Evolutionary conservation across 2,113 vertebrate species (phyloP), one percentile per base, ranked within the genome.

Genomic region (Tachysurus fulvidraco): DNA sequence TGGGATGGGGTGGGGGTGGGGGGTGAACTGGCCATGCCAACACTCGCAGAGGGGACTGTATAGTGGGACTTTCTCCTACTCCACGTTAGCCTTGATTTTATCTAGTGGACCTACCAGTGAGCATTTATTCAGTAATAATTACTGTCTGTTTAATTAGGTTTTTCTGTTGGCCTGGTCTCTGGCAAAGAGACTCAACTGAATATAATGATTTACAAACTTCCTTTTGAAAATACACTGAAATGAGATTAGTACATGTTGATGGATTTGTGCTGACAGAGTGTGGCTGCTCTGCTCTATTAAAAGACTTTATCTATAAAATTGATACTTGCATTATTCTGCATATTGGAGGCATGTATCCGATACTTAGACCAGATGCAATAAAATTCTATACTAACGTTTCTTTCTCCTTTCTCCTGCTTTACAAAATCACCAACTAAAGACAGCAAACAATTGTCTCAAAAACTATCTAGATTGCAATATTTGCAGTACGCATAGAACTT

Each of bases 191-290:
- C 77, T 86, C 84, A 74, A 30, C 30, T 71, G 73, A 86, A 77
- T 77, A 25, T 54, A 62, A 88, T 83, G 77, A 83, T 86, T 88
- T 84, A 89, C 65, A 65, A 28, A 57, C 14, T 74, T 88, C 89
- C 74, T 86, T 19, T 21, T 55, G 74, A 57, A 86, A 87, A 77
- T 54, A 50, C 78, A 69, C 36, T 19, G 9, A 74, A 84, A 89
- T 36, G 23, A 76, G 12, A 87, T 82, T 87, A 85, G 83, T 64
- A 16, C 25, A n/a, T 13, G 19, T 36, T 82, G 73, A 77, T 82
- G 67, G 64, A 73, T 86, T 30, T 65, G 14, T 10, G 44, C 59
- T 74, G 78, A 76, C 78, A 85, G n/a, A 59, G 28, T 57, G 36
- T 67, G 64, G 44, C 25, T 69, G 69, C 54, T 74, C 69, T 83